phyloP scores from a whole-genome alignment of 2,113 vertebrate species.

The Chrysochloris asiatica region DNA sequence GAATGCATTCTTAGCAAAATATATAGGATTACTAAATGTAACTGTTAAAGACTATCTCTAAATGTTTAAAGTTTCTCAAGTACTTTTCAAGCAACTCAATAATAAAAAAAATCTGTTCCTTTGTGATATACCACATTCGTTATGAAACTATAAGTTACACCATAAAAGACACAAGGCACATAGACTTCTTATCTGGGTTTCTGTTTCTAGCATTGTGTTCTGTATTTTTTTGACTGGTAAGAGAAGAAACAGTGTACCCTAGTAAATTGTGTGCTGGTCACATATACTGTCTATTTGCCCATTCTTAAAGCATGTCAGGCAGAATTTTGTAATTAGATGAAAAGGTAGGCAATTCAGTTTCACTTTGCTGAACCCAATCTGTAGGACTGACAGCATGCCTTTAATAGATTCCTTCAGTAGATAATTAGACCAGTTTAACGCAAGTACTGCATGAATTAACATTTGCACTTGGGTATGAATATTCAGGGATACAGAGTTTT shows the following conservation, averaged over 20 bases:
- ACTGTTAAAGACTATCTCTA: not conserved
- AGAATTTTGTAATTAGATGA: conserved; percentile 75
- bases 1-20: not conserved
- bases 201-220: not conserved
- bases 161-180: not conserved
- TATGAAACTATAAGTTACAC: not conserved
- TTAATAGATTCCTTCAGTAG: conserved; percentile 78
- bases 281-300: conserved; percentile 28
- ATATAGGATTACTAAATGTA: not conserved
- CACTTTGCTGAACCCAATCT: conserved; percentile 73
- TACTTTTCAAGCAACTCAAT: not conserved
- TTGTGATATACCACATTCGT: not conserved
- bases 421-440: conserved; percentile 74
- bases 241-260: not conserved
- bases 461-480: conserved; percentile 77
- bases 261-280: not conserved
- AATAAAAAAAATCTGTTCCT: not conserved
- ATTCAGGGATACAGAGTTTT: conserved; percentile 72
- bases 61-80: not conserved
- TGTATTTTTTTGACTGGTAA: conserved; percentile 22
- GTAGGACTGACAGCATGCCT: conserved; percentile 72
- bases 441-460: conserved; percentile 77
- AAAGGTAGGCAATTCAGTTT: conserved; percentile 73
- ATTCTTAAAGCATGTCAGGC: conserved; percentile 71
- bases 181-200: not conserved